These are phyloP conservation scores for Vanessa tameamea DNA, from an alignment of 1,140 invertebrate species.

Conservation along the genomic window DNA sequence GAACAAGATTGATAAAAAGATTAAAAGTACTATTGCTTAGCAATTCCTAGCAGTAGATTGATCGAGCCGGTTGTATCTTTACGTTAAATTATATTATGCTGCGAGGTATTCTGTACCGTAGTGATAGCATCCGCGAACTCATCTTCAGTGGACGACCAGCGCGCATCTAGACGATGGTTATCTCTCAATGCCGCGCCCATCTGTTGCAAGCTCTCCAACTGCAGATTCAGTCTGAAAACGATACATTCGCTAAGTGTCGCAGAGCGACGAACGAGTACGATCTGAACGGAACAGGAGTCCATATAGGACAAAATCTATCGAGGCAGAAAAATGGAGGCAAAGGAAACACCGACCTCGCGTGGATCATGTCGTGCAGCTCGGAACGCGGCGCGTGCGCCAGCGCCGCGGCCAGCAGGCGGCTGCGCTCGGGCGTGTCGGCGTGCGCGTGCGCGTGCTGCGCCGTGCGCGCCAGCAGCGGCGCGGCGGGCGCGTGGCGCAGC, in stretches of 20 bases:
- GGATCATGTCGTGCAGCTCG: constrained; percentile 46
- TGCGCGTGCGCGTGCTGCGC: constrained; percentile 44
- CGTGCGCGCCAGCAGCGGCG: constrained; percentile 46
- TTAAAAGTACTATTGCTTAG: no score
- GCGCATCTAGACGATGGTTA: constrained; percentile 40
- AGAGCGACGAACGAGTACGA: no score
- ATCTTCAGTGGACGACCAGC: constrained; percentile 63
- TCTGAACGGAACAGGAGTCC: no score
- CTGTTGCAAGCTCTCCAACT: constrained; percentile 60
- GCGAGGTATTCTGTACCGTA: constrained; percentile 47
- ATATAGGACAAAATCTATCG: no score
- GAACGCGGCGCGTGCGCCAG: constrained; percentile 30
- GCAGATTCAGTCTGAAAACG: constrained; percentile 48
- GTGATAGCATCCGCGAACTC: constrained; percentile 69
- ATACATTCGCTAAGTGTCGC: no score
- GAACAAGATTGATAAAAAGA: no score
- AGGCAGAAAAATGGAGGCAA: no score
- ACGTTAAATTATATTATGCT: no score
- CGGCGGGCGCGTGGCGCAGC: constrained; percentile 46
- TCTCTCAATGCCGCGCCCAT: constrained; percentile 52
- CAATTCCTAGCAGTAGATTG: no score
- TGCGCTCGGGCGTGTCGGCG: constrained; percentile 38
- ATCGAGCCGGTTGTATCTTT: no score
- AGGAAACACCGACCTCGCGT: constrained; percentile 40
- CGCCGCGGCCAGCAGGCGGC: constrained; percentile 51